Evolutionary conservation across 2,888 invertebrate species (phyloP).

Genomic region (Miltochrista miniata): DNA sequence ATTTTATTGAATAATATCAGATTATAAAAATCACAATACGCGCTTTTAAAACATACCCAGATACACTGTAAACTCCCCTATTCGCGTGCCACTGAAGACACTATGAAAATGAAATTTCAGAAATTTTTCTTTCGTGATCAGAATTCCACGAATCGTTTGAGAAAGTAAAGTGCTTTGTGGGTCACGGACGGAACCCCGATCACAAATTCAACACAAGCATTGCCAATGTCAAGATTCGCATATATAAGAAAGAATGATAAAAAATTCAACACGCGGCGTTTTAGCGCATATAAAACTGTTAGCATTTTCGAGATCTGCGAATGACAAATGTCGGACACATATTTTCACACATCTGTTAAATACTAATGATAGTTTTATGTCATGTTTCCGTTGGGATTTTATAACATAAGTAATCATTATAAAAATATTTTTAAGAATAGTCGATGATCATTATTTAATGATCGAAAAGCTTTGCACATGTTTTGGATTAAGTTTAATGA

Average conservation of each 20-base stretch:
- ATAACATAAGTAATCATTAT: conserved; percentile 2
- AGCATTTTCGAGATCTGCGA: neutral
- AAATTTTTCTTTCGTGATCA: too few relatives aligned
- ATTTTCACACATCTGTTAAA: conserved; percentile 15
- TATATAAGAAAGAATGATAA: neutral
- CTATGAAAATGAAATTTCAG: too few relatives aligned
- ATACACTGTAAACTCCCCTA: too few relatives aligned
- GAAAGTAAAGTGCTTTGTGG: too few relatives aligned
- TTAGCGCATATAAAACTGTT: neutral
- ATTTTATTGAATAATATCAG: too few relatives aligned
- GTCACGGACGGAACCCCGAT: too few relatives aligned
- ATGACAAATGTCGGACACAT: conserved; percentile 17
- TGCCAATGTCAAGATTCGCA: neutral
- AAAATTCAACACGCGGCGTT: neutral
- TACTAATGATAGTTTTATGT: conserved; percentile 21
- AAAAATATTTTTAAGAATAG: neutral
- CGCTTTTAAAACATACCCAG: too few relatives aligned
- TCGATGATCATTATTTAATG: neutral
- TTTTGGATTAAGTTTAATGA: neutral
- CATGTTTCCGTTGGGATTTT: conserved; percentile 18
- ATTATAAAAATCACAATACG: too few relatives aligned
- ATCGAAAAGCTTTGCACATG: neutral
- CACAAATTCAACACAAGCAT: neutral
- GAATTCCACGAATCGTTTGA: too few relatives aligned
- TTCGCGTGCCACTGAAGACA: too few relatives aligned